These are phyloP conservation scores for Dasypolia templi DNA, from an alignment of 2,888 invertebrate genomes.

Conservation along the genomic window DNA sequence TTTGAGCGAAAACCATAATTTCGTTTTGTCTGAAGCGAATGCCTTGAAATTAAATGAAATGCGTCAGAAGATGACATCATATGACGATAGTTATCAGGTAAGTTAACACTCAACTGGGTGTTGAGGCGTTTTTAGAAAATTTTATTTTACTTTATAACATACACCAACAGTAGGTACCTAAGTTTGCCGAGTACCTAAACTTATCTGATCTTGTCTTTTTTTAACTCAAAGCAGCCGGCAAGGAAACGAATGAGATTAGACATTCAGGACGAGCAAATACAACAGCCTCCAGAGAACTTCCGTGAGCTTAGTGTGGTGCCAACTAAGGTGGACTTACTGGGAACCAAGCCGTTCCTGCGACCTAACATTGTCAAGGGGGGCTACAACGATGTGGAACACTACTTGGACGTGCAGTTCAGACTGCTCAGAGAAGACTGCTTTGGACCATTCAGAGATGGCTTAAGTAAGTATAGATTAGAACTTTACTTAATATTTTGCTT, in stretches of 20 bases:
- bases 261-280: constrained; percentile 34
- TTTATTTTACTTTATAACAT: background rate
- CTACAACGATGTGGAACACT: constrained; percentile 92
- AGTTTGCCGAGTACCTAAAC: background rate
- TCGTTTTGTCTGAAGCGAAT: constrained; percentile 71
- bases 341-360: constrained; percentile 76
- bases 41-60: constrained; percentile 70
- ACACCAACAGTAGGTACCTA: background rate
- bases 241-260: constrained; percentile 3
- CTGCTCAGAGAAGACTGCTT: constrained; percentile 95
- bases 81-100: constrained; percentile 74
- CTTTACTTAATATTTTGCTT: too few relatives aligned
- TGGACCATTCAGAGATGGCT: constrained; percentile 92
- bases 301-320: constrained; percentile 80
- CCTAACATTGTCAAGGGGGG: constrained; percentile 91
- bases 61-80: constrained; percentile 70
- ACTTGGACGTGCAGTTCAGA: constrained; percentile 94
- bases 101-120: background rate
- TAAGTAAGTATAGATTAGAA: constrained; percentile 84
- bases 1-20: constrained; percentile 73
- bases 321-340: constrained; percentile 75
- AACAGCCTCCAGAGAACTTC: constrained; percentile 80
- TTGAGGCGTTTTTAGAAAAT: background rate
- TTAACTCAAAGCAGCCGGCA: constrained; percentile 16
- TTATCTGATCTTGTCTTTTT: background rate